Conservation (phyloP, 2,113 vertebrate species). For the Oryzias curvinotus region DNA sequence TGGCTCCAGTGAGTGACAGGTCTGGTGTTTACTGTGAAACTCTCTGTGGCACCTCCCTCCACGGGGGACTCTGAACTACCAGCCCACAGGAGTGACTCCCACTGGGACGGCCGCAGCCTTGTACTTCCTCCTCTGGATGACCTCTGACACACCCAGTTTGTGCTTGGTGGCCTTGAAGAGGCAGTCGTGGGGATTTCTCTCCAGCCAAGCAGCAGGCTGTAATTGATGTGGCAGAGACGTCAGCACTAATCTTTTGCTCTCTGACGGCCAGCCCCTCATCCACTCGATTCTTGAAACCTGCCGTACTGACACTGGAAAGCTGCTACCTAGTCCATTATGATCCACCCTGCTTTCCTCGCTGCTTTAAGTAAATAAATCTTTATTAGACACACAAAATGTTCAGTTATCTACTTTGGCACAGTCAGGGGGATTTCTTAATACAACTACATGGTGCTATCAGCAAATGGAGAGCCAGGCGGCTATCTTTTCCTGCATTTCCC, state of each 20-base stretch:
- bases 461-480: conserved; percentile 71
- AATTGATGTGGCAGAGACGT: conserved; percentile 82
- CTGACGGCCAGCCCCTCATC: conserved; percentile 62
- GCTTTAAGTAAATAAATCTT: conserved; percentile 69
- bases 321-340: conserved; percentile 76
- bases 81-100: conserved; percentile 71
- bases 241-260: conserved; percentile 78
- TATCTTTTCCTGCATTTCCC: conserved; percentile 64
- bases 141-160: conserved; percentile 72
- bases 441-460: conserved; percentile 64
- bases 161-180: conserved; percentile 65
- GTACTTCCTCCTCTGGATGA: conserved; percentile 63
- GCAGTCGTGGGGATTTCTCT: conserved; percentile 71
- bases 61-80: conserved; percentile 71
- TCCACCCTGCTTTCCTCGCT: conserved; percentile 67
- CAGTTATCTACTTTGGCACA: conserved; percentile 74
- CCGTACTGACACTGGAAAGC: conserved; percentile 53
- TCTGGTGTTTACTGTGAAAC: conserved; percentile 69
- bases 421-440: conserved; percentile 72
- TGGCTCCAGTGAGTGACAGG: conserved; percentile 74
- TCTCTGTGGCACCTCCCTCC: conserved; percentile 79
- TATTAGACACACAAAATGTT: conserved; percentile 58
- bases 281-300: conserved; percentile 60
- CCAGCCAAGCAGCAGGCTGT: conserved; percentile 65
- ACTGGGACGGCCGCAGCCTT: conserved; percentile 57